Conservation (phyloP, 2,113 vertebrate genomes). For the Chloropsis cyanopogon region DNA sequence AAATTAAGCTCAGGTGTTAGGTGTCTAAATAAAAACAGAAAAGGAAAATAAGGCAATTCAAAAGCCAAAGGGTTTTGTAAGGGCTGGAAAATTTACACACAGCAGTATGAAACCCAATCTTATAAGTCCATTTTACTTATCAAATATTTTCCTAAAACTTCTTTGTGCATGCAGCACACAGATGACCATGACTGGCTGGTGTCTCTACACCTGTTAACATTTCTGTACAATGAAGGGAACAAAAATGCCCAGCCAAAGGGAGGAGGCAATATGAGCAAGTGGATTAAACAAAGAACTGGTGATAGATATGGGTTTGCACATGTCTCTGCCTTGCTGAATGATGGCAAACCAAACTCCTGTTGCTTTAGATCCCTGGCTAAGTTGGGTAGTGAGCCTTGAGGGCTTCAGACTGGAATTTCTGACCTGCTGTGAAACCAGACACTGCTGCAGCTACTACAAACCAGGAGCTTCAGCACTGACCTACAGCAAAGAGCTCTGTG, state of each 20-base stretch:
- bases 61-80: background rate
- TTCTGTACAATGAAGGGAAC: background rate
- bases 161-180: background rate
- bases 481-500: background rate
- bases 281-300: background rate
- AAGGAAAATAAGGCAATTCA: background rate
- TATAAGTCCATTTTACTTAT: background rate
- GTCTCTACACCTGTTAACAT: background rate
- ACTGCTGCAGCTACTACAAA: background rate
- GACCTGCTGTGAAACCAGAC: slow-evolving; percentile 1
- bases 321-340: background rate
- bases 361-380: background rate
- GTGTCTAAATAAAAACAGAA: background rate
- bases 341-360: background rate
- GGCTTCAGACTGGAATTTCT: background rate
- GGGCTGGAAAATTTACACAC: background rate
- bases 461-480: background rate
- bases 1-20: background rate
- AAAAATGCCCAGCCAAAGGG: background rate
- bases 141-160: background rate
- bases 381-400: background rate
- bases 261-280: background rate
- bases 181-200: background rate
- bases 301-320: background rate
- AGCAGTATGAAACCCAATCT: background rate